Conservation (phyloP, 2,113 vertebrate species). For the Amphilophus citrinellus region DNA sequence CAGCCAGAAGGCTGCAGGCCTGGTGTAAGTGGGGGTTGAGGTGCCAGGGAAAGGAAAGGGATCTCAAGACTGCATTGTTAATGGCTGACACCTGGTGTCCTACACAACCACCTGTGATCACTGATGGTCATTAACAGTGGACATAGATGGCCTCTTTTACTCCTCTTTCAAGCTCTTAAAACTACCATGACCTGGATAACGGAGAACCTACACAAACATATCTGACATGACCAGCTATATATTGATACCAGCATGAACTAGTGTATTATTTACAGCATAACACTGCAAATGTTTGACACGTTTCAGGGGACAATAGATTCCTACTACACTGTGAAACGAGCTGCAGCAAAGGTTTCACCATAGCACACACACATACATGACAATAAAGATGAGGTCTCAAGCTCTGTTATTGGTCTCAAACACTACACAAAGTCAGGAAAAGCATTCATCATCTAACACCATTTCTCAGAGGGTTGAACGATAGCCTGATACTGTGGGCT, state of each 20-base stretch:
- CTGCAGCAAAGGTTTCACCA: background rate
- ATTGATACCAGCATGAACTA: slow-evolving; percentile 23
- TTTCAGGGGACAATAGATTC: slow-evolving; percentile 6
- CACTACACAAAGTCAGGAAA: background rate
- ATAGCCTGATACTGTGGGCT: background rate
- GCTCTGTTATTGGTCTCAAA: background rate
- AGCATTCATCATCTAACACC: slow-evolving; percentile 44
- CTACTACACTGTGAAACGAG: slow-evolving; percentile 6
- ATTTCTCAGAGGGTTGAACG: slow-evolving; percentile 14
- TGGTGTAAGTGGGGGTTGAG: too few relatives aligned
- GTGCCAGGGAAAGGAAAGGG: too few relatives aligned
- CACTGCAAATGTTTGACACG: background rate
- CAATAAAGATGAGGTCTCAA: too few relatives aligned
- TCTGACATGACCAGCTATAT: background rate
- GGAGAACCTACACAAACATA: too few relatives aligned
- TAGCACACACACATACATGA: background rate
- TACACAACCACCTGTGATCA: too few relatives aligned
- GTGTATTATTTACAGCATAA: slow-evolving; percentile 35
- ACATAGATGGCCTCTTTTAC: too few relatives aligned
- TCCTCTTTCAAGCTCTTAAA: too few relatives aligned
- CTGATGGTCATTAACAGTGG: too few relatives aligned
- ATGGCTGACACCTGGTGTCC: too few relatives aligned
- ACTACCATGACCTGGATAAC: too few relatives aligned
- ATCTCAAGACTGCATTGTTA: too few relatives aligned
- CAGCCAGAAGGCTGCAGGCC: too few relatives aligned